phyloP scores from a whole-genome alignment of 92 coral and sea anemone genomes.

The Muricea muricata region DNA sequence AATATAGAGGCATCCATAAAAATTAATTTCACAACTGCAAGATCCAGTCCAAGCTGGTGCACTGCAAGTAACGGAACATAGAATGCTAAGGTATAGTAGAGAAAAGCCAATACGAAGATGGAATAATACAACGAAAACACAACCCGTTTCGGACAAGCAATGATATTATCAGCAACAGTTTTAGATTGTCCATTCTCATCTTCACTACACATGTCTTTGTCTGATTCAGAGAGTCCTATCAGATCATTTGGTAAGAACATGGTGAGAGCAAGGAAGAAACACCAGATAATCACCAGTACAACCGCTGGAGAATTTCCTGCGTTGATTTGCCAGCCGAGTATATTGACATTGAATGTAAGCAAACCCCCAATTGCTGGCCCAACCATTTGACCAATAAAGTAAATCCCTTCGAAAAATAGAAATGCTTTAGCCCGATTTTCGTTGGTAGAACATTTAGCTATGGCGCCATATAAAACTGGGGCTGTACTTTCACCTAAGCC shows the following conservation, averaged over 20 bases:
- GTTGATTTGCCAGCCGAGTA: neutral
- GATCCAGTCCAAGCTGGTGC: neutral
- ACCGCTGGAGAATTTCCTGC: neutral
- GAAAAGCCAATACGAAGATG: neutral
- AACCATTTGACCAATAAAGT: too few species aligned
- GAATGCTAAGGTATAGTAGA: neutral
- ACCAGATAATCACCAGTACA: neutral
- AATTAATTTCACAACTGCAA: neutral
- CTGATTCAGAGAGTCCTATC: too few species aligned
- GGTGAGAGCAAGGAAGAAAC: neutral
- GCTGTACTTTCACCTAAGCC: too few species aligned
- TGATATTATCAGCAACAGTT: neutral
- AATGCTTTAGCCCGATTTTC: too few species aligned
- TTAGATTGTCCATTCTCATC: neutral
- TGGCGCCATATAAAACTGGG: too few species aligned
- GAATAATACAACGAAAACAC: neutral
- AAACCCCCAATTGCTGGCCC: too few species aligned
- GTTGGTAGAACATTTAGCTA: too few species aligned
- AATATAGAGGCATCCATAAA: neutral
- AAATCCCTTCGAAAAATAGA: too few species aligned
- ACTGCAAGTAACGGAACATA: neutral
- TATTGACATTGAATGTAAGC: neutral
- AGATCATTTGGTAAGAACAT: neutral
- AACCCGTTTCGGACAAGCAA: neutral
- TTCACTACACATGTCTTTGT: neutral